phyloP scores from a whole-genome alignment of 1,140 invertebrate species.

The Metaphire vulgaris region DNA sequence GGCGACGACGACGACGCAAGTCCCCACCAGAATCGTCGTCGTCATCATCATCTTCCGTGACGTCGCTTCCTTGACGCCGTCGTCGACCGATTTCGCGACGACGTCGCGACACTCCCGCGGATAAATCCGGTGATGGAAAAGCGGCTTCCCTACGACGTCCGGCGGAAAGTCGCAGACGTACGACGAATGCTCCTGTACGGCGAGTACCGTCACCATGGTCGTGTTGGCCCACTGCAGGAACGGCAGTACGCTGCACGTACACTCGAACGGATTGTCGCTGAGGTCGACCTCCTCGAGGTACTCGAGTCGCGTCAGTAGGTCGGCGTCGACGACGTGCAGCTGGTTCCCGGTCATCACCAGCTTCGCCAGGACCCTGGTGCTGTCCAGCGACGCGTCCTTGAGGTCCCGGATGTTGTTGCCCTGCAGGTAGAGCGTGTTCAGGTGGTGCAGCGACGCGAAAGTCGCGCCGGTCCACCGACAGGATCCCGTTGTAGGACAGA shows the following conservation, averaged over 20 bases:
- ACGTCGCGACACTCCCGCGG: background rate
- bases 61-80: background rate
- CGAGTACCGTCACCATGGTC: constrained; percentile 10
- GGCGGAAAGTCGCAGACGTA: constrained; percentile 21
- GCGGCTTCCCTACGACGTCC: background rate
- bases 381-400: background rate
- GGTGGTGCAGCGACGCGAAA: constrained; percentile 13
- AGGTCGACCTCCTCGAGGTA: constrained; percentile 27
- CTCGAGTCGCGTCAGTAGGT: constrained; percentile 17
- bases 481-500: constrained; percentile 24
- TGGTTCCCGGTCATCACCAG: constrained; percentile 23
- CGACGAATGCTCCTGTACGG: background rate
- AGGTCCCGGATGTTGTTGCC: constrained; percentile 25
- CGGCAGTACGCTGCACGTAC: constrained; percentile 22
- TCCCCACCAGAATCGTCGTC: background rate
- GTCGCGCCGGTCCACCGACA: background rate
- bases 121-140: background rate
- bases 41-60: background rate
- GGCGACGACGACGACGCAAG: constrained; percentile 5
- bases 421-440: constrained; percentile 21
- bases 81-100: background rate
- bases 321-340: constrained; percentile 17
- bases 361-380: constrained; percentile 16
- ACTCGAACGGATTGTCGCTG: constrained; percentile 30
- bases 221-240: constrained; percentile 27